Evolutionary conservation across 2,888 invertebrate species (phyloP).

Genomic region (Pachydiplax longipennis): DNA sequence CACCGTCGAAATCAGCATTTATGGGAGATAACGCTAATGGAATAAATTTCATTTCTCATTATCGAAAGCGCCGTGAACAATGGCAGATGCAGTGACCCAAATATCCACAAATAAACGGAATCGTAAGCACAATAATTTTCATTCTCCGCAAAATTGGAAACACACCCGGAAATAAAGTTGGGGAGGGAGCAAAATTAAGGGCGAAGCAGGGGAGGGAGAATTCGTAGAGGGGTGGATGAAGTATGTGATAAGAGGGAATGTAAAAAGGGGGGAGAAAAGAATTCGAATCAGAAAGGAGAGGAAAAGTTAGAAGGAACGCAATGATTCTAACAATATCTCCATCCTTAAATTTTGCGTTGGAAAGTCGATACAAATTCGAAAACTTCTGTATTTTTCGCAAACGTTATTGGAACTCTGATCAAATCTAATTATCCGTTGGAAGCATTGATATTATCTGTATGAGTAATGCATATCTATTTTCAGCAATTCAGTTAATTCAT

Average conservation of each 20-base stretch:
- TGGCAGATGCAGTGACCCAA: background rate
- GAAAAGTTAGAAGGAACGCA: background rate
- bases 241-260: background rate
- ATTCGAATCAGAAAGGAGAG: background rate
- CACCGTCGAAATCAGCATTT: background rate
- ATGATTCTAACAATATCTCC: background rate
- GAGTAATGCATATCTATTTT: too few relatives aligned
- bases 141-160: slow-evolving; percentile 4
- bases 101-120: background rate
- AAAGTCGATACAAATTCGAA: too few relatives aligned
- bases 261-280: background rate
- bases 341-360: too few relatives aligned
- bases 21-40: background rate
- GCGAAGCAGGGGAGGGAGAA: background rate
- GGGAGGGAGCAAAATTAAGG: background rate
- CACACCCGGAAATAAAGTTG: background rate
- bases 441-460: too few relatives aligned
- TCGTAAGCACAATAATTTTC: background rate
- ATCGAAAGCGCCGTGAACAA: background rate
- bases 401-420: too few relatives aligned
- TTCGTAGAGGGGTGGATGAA: background rate
- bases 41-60: background rate
- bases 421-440: too few relatives aligned
- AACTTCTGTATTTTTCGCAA: too few relatives aligned
- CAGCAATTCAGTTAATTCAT: too few relatives aligned